Evolutionary conservation across 2,888 invertebrate genomes (phyloP), one percentile per base, ranked within the genome.

Genomic region (Apotomis capreana): DNA sequence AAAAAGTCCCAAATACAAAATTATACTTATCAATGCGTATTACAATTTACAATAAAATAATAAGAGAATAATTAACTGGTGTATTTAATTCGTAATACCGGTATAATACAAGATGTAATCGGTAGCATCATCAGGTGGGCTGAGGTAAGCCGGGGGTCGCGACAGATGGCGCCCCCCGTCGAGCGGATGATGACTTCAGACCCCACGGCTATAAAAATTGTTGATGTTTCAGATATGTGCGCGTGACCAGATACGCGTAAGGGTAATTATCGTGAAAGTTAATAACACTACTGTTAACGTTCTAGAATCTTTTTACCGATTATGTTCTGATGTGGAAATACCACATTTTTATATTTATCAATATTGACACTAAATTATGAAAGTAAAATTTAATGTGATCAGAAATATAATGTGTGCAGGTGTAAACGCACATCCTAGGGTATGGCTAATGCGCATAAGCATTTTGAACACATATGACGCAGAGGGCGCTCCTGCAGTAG

Each of bases 161-260:
- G 88, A 87, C 93, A 93, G 93, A 93, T 93, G 93, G 87, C 85
- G 85, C 83, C 92, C 91, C 93, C 93, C 79, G 90, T 84, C 61
- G 92, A 69, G 91, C 83, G 83, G 79, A 82, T 89, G 91, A 92
- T 92, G 88, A 89, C 82, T 80, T 77, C 71, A 71, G 75, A 78
- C 86, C 85, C 83, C 78, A 77, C 80, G 80, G 77, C 81, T 84
- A 87, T 87, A 86, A 87, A 86, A 80, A 80, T 85, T 81, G 73
- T 65, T 64, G 65, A 60, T 75, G 81, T 80, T 81, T 54, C 63
- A 52, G 58, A 68, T 63, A 67, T 65, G 55, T 13, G 51, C 67
- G 55, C 51, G 79, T 79, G 79, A 80, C 81, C 79, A 82, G 83
- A 84, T 82, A 79, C 80, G 79, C 78, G 69, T 74, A 77, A 76